Evolutionary conservation across 2,797 vertebrate species (phyloP).

Genomic region (Scarus forsteni): DNA sequence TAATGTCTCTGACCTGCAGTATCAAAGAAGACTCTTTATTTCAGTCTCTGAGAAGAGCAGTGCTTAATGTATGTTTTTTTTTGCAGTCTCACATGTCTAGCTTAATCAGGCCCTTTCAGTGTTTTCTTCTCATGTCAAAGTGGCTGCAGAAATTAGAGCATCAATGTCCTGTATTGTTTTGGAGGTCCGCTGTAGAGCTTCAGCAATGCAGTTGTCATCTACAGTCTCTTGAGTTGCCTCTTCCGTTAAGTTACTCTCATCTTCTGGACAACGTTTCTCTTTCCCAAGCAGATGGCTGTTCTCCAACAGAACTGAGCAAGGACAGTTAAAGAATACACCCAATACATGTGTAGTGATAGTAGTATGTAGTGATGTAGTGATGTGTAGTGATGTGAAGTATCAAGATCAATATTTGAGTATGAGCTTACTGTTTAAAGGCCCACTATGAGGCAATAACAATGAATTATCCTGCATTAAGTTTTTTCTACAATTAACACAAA

Average conservation of each 20-base stretch:
- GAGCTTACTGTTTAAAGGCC: too few relatives aligned
- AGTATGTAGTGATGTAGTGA: neutral
- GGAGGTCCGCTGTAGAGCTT: constrained; percentile 79
- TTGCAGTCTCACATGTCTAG: neutral
- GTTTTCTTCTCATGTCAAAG: constrained; percentile 31
- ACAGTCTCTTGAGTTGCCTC: constrained; percentile 28
- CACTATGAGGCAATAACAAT: too few relatives aligned
- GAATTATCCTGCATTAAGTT: too few relatives aligned
- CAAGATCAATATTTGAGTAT: neutral
- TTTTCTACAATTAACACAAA: too few relatives aligned
- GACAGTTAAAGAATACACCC: constrained; percentile 64
- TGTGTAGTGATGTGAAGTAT: neutral
- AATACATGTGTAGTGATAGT: neutral
- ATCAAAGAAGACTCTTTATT: neutral
- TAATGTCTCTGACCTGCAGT: neutral
- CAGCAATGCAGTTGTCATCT: constrained; percentile 60
- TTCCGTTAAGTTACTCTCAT: neutral
- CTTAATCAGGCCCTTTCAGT: neutral
- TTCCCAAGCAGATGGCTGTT: constrained; percentile 55
- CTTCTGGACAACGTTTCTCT: constrained; percentile 9
- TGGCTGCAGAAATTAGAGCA: constrained; percentile 60
- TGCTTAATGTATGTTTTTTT: neutral
- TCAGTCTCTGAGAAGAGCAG: neutral
- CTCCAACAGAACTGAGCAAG: constrained; percentile 76
- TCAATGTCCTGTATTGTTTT: constrained; percentile 82